Conservation (phyloP, 2,888 invertebrate genomes). For the Syrphus vitripennis region DNA sequence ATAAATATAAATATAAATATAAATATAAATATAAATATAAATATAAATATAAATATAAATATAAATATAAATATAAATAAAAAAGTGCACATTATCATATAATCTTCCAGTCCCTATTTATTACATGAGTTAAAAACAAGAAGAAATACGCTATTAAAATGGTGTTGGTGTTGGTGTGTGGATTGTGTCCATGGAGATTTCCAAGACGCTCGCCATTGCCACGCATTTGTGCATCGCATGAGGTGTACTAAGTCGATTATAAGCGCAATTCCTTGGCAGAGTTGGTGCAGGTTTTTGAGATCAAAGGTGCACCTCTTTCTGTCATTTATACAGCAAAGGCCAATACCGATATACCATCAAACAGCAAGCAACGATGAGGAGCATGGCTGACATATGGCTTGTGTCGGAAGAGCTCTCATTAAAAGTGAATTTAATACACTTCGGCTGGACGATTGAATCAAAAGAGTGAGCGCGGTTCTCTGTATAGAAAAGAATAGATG, state of each 20-base stretch:
- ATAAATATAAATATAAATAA: too few species aligned
- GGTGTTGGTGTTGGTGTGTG: background rate
- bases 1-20: too few species aligned
- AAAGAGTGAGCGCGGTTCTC: conserved; percentile 18
- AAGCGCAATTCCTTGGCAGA: conserved; percentile 18
- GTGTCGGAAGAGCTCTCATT: conserved; percentile 67
- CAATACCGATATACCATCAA: background rate
- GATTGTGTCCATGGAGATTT: conserved; percentile 6
- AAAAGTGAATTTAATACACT: conserved; percentile 69
- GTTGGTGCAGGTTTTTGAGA: conserved; percentile 49
- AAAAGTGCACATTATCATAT: too few species aligned
- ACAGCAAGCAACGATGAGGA: background rate
- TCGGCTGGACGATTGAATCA: conserved; percentile 43
- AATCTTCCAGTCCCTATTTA: background rate
- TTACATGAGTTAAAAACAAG: background rate
- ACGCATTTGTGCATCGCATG: conserved; percentile 30
- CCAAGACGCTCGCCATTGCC: conserved; percentile 4
- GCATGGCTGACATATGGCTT: conserved; percentile 52
- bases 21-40: too few species aligned
- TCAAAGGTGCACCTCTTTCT: conserved; percentile 58
- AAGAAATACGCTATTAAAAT: background rate
- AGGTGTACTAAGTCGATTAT: conserved; percentile 60
- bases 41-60: too few species aligned
- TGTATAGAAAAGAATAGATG: background rate
- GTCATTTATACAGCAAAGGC: conserved; percentile 11